phyloP scores from a whole-genome alignment of 1,140 invertebrate species.

The Drosophila subobscura region DNA sequence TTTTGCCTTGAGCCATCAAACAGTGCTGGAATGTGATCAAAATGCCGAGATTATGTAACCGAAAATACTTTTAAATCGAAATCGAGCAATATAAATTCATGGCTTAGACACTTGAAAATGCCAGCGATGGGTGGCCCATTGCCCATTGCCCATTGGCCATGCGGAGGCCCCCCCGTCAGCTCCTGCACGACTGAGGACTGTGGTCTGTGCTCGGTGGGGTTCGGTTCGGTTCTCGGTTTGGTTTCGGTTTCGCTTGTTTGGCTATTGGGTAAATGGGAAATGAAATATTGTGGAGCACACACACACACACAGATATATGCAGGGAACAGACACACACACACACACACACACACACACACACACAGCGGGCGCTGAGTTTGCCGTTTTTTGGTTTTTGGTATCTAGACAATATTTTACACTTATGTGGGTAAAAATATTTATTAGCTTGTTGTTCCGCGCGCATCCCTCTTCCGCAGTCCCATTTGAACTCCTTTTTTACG shows the following conservation, averaged over 20 bases:
- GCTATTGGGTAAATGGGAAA: conserved; percentile 40
- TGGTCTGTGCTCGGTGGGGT: background rate
- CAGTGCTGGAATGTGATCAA: conserved; percentile 74
- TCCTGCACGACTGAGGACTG: background rate
- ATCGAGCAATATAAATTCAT: conserved; percentile 82
- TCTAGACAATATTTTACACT: conserved; percentile 76
- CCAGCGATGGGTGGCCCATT: conserved; percentile 36
- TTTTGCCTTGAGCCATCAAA: conserved; percentile 55
- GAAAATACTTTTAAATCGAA: conserved; percentile 81
- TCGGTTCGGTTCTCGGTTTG: background rate
- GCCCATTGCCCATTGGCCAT: background rate
- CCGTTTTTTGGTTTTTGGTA: conserved; percentile 34
- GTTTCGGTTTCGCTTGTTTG: conserved; percentile 3
- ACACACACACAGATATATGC: conserved; percentile 15
- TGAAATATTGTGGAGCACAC: conserved; percentile 63
- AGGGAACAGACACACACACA: conserved; percentile 20
- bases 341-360: conserved; percentile 14
- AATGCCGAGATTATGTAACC: conserved; percentile 78
- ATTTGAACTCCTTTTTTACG: background rate
- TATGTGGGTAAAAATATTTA: conserved; percentile 73
- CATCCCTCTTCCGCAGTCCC: background rate
- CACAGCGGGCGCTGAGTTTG: conserved; percentile 44
- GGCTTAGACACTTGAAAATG: conserved; percentile 75
- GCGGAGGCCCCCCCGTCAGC: too few relatives aligned
- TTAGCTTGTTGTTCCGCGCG: conserved; percentile 65